These are phyloP conservation scores for Microplitis deprimator DNA, from an alignment of 2,888 invertebrate genomes.

Conservation along the genomic window DNA sequence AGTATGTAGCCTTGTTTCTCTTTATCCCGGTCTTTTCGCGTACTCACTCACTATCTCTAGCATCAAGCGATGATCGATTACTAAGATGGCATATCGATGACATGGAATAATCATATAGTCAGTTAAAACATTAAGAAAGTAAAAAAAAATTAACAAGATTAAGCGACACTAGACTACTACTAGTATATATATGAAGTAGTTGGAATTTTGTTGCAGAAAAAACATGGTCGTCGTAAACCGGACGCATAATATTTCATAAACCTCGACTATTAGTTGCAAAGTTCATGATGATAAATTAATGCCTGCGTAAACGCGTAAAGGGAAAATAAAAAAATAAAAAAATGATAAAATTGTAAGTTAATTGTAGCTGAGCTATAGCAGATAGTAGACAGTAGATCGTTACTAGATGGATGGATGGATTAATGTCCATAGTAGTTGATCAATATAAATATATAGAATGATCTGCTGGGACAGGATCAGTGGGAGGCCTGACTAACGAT, in stretches of 20 bases:
- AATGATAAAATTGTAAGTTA: constrained; percentile 14
- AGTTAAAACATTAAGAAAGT: not conserved
- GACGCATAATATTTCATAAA: constrained; percentile 17
- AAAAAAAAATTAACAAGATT: not conserved
- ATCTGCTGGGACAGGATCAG: constrained; percentile 37
- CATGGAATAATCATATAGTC: constrained; percentile 53
- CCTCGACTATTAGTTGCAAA: constrained; percentile 2
- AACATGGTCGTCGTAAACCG: constrained; percentile 6
- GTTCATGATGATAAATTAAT: constrained; percentile 30
- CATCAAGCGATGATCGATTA: constrained; percentile 59
- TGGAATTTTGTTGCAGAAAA: not conserved
- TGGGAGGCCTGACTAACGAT: constrained; percentile 43
- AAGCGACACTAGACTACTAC: not conserved
- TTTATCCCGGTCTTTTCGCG: constrained; percentile 45
- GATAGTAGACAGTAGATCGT: not conserved
- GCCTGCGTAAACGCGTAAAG: constrained; percentile 35
- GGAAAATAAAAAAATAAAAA: constrained; percentile 21
- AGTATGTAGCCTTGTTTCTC: constrained; percentile 38
- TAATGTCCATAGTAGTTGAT: not conserved
- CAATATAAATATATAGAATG: not conserved
- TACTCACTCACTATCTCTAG: not conserved
- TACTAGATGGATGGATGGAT: constrained; percentile 9
- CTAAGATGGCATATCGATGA: constrained; percentile 56
- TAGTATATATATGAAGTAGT: not conserved
- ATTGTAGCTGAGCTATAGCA: constrained; percentile 4